phyloP scores from a whole-genome alignment of 2,113 vertebrate species.

The Gymnobelideus leadbeateri region DNA sequence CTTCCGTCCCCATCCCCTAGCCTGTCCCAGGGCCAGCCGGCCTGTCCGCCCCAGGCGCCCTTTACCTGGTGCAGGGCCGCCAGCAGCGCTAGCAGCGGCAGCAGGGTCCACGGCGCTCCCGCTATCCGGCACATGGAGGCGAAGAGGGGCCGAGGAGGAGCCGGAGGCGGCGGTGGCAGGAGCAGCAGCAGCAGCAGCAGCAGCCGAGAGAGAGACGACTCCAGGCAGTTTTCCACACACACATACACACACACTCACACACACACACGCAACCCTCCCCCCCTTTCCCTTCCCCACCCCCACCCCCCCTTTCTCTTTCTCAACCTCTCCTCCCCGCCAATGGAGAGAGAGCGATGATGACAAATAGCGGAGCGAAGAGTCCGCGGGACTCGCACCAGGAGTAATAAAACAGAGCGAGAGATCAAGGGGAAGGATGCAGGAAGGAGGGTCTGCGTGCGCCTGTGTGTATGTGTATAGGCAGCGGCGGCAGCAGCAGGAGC shows the following conservation, averaged over 20 bases:
- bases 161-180: slow-evolving; percentile 78
- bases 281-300: slow-evolving; percentile 67
- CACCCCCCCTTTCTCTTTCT: slow-evolving; percentile 70
- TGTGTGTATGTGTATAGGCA: not conserved
- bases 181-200: slow-evolving; percentile 64
- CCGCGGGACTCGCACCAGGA: slow-evolving; percentile 78
- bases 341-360: slow-evolving; percentile 78
- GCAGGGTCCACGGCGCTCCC: slow-evolving; percentile 85
- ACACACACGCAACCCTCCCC: slow-evolving; percentile 39
- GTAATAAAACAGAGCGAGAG: slow-evolving; percentile 75
- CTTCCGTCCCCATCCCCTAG: slow-evolving; percentile 44
- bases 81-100: slow-evolving; percentile 84
- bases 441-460: slow-evolving; percentile 23
- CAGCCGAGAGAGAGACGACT: slow-evolving; percentile 65
- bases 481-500: not conserved
- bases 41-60: not conserved
- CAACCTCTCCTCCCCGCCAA: slow-evolving; percentile 73
- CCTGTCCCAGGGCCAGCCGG: slow-evolving; percentile 42
- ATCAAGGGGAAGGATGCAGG: slow-evolving; percentile 66
- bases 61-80: slow-evolving; percentile 85
- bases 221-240: slow-evolving; percentile 74
- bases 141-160: slow-evolving; percentile 80
- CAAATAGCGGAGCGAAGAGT: slow-evolving; percentile 78
- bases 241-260: not conserved
- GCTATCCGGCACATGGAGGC: slow-evolving; percentile 87